Conservation (phyloP, 2,888 invertebrate genomes). For the Heliconius ismenius region DNA sequence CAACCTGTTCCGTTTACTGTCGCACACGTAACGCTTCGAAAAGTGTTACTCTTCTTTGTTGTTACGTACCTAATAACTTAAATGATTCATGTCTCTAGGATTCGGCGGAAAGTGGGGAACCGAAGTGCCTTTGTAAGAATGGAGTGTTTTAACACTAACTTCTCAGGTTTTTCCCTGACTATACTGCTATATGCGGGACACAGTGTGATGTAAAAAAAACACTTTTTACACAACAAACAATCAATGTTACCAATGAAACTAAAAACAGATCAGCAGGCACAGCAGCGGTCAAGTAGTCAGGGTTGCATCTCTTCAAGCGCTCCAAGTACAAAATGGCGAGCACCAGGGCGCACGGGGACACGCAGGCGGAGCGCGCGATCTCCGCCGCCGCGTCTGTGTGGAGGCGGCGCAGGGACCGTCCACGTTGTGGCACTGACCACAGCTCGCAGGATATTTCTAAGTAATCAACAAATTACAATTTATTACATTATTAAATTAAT, state of each 20-base stretch:
- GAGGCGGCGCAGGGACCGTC: slow-evolving; percentile 88
- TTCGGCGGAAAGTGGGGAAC: too few species aligned
- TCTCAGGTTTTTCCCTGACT: too few species aligned
- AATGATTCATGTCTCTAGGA: too few species aligned
- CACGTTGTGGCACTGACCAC: slow-evolving; percentile 89
- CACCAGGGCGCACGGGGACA: slow-evolving; percentile 95
- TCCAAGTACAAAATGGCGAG: slow-evolving; percentile 96
- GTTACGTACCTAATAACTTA: too few species aligned
- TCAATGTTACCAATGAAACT: slow-evolving; percentile 89
- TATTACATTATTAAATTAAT: neutral
- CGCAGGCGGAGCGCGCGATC: slow-evolving; percentile 89
- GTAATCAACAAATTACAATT: slow-evolving; percentile 1
- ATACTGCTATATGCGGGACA: too few species aligned
- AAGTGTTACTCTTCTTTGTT: too few species aligned
- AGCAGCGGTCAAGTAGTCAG: slow-evolving; percentile 90
- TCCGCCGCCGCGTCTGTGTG: slow-evolving; percentile 89
- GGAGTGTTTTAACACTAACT: too few species aligned
- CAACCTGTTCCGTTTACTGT: too few species aligned
- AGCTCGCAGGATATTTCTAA: slow-evolving; percentile 91
- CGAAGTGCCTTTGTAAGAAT: too few species aligned
- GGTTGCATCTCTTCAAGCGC: slow-evolving; percentile 90
- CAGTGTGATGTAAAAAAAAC: neutral
- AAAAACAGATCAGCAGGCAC: slow-evolving; percentile 96
- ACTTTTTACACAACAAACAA: neutral
- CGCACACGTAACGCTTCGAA: too few species aligned